phyloP scores from a whole-genome alignment of 2,888 invertebrate genomes.

The Lasioglossum pauxillum region DNA sequence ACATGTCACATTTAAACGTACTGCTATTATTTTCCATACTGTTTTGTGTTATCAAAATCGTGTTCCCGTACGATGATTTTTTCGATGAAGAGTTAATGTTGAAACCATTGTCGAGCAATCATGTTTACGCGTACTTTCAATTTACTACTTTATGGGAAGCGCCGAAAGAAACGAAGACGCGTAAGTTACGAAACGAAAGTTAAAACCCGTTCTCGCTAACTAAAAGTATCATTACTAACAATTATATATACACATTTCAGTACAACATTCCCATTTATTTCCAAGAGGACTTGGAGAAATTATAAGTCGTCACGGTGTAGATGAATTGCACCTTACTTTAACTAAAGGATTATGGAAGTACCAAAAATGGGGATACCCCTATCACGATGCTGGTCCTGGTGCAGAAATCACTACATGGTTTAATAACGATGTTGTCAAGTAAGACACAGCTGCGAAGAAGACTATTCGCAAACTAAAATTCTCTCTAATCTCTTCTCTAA shows the following conservation, averaged over 20 bases:
- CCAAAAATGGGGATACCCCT: conserved; percentile 97
- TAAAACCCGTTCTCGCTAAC: neutral
- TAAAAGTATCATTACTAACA: neutral
- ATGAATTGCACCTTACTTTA: conserved; percentile 95
- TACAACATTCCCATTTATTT: conserved; percentile 93
- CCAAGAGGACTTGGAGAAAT: conserved; percentile 96
- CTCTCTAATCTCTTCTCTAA: conserved; percentile 9
- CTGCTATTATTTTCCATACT: conserved; percentile 36
- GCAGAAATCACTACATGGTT: conserved; percentile 99
- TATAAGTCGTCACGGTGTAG: conserved; percentile 92
- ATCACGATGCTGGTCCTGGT: conserved; percentile 95
- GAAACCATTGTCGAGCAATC: conserved; percentile 92
- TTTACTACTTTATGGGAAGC: conserved; percentile 92
- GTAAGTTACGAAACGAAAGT: conserved; percentile 68
- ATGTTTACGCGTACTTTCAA: conserved; percentile 96
- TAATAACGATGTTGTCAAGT: conserved; percentile 83
- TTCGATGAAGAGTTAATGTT: conserved; percentile 95
- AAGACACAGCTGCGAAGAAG: conserved; percentile 34
- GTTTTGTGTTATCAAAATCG: conserved; percentile 42
- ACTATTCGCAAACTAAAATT: neutral
- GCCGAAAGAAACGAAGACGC: conserved; percentile 69
- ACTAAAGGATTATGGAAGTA: conserved; percentile 98
- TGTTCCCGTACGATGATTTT: conserved; percentile 86
- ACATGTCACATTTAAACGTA: neutral
- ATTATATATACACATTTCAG: conserved; percentile 83